Evolutionary conservation across 2,888 invertebrate genomes (phyloP), one percentile per base, ranked within the genome.

Genomic region (Laspeyria flexula): DNA sequence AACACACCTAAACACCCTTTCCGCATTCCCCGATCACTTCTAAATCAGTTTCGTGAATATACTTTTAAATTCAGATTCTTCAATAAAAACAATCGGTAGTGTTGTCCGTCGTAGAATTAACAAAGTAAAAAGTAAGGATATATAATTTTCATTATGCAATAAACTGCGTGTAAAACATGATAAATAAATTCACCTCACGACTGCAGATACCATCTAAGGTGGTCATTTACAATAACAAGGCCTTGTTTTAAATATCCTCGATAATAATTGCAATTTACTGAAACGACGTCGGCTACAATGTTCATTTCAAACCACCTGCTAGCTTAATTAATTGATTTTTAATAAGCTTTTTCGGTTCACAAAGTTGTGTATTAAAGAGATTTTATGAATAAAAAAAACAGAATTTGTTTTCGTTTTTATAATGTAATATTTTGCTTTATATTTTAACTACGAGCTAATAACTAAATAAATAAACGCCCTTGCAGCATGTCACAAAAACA

Each of bases 211-310:
- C 43, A 62, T 62, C 44, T 57, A 65, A 25, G 51, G 56, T 30
- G 18, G 16, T 35, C 54, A 48, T 61, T 61, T 38, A 52, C 48
- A 51, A 50, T 60, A 53, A 52, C 55, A 43, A 54, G 33, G 23
- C 29, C 25, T 34, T 46, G 29, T 58, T 42, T 52, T 38, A 53
- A 44, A 54, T 55, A 60, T 51, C 51, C 31, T 31, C 9, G 37
- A 18, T 50, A 57, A 52, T 54, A 42, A 58, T 56, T 62, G 50
- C 45, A 56, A 61, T 64, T 58, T 61, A 53, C 48, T 13, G 33
- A 55, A 54, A 48, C 33, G 44, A 37, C 21, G 29, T 39, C 5
- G 33, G 29, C 27, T 13, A 50, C 35, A 16, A 16, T 35, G 38
- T 51, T 52, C 42, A 54, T 29, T 30, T 16, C 40, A 43, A 48